phyloP scores from a whole-genome alignment of 2,797 vertebrate genomes.

The Pipistrellus kuhlii region DNA sequence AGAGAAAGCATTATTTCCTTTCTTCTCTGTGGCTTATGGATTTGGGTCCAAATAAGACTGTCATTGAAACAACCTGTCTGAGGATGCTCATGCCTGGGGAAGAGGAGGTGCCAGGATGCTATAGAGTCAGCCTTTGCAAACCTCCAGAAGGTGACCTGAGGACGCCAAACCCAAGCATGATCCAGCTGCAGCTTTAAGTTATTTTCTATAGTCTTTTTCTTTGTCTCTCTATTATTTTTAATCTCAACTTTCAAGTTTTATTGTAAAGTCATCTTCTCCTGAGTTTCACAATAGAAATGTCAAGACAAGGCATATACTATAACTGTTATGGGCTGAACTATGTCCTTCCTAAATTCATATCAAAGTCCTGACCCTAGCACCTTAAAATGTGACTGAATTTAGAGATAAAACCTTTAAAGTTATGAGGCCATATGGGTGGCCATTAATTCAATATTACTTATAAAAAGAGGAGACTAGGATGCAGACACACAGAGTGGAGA shows the following conservation, averaged over 20 bases:
- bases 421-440: neutral
- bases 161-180: neutral
- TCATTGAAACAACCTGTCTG: neutral
- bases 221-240: neutral
- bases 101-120: fast-evolving
- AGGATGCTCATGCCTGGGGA: neutral
- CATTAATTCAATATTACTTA: neutral
- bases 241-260: neutral
- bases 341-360: neutral
- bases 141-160: neutral
- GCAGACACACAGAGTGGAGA: neutral
- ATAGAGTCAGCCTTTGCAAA: neutral
- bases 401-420: neutral
- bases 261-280: neutral
- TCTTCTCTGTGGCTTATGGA: neutral
- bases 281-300: neutral
- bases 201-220: neutral
- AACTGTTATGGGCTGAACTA: neutral
- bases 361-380: neutral
- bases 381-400: neutral
- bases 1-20: neutral
- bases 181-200: neutral
- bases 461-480: neutral
- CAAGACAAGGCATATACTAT: neutral
- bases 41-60: neutral